Conservation (phyloP, 2,888 invertebrate genomes). For the Cheilosia grossa region DNA sequence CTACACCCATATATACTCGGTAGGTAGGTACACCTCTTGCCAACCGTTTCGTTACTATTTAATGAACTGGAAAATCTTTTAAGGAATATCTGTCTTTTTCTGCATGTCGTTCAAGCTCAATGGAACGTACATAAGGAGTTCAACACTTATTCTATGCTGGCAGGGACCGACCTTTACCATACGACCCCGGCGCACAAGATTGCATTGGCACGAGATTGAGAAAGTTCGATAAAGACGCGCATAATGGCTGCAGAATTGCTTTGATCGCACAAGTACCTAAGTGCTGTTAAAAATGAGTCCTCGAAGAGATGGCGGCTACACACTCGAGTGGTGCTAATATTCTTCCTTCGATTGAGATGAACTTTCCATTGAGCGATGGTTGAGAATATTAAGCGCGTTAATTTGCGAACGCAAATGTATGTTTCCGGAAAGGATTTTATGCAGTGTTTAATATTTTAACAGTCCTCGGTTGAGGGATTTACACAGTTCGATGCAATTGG, state of each 20-base stretch:
- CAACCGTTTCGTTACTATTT: slow-evolving; percentile 66
- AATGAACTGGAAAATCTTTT: slow-evolving; percentile 72
- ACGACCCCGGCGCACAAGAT: slow-evolving; percentile 40
- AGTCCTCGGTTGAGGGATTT: neutral
- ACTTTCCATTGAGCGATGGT: slow-evolving; percentile 34
- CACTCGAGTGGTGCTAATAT: slow-evolving; percentile 23
- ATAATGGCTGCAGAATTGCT: slow-evolving; percentile 68
- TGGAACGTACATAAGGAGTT: slow-evolving; percentile 53
- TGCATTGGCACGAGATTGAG: slow-evolving; percentile 51
- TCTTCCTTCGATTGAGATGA: slow-evolving; percentile 36
- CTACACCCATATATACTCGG: neutral
- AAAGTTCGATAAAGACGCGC: slow-evolving; percentile 68
- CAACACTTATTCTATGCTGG: slow-evolving; percentile 48
- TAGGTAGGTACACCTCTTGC: neutral
- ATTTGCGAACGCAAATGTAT: slow-evolving; percentile 49
- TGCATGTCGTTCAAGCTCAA: slow-evolving; percentile 62
- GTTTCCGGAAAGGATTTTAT: slow-evolving; percentile 41
- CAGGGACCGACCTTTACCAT: slow-evolving; percentile 56
- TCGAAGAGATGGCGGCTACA: neutral
- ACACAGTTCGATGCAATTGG: neutral
- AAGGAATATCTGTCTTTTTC: slow-evolving; percentile 40
- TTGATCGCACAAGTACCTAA: slow-evolving; percentile 52
- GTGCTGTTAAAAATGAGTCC: slow-evolving; percentile 27
- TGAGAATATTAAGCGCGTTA: slow-evolving; percentile 59
- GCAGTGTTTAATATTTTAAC: slow-evolving; percentile 25